Conservation (phyloP, 2,888 invertebrate species). For the Diploptera punctata region DNA sequence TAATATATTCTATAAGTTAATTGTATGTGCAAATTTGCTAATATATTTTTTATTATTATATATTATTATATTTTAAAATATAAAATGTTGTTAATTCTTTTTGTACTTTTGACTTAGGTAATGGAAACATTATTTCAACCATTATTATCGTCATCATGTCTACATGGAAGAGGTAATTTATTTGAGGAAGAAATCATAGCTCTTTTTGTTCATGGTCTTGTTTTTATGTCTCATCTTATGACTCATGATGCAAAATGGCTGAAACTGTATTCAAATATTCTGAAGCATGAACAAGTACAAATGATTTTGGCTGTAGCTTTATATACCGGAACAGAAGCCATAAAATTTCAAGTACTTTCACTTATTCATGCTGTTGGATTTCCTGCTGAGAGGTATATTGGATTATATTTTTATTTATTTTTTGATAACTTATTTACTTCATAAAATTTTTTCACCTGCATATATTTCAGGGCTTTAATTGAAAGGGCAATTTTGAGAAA, state of each 20-base stretch:
- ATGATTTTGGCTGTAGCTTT: slow-evolving; percentile 59
- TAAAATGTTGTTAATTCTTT: too few relatives aligned
- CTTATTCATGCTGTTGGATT: slow-evolving; percentile 54
- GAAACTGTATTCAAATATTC: slow-evolving; percentile 55
- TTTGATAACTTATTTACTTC: too few relatives aligned
- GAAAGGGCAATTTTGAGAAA: too few relatives aligned
- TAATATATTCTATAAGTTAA: too few relatives aligned
- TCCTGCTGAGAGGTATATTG: slow-evolving; percentile 55
- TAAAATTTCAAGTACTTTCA: slow-evolving; percentile 55
- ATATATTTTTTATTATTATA: too few relatives aligned
- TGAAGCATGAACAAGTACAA: slow-evolving; percentile 51
- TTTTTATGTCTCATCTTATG: slow-evolving; percentile 58
- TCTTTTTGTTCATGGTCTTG: slow-evolving; percentile 59
- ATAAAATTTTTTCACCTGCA: too few relatives aligned
- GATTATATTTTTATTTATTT: too few relatives aligned
- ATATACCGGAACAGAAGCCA: slow-evolving; percentile 54
- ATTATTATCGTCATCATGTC: slow-evolving; percentile 52
- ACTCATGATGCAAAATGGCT: slow-evolving; percentile 57
- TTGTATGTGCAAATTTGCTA: too few relatives aligned
- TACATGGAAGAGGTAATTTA: slow-evolving; percentile 48
- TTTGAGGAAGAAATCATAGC: slow-evolving; percentile 46
- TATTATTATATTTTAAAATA: too few relatives aligned
- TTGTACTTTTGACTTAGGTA: too few relatives aligned
- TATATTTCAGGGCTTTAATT: too few relatives aligned
- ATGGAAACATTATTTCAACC: slow-evolving; percentile 55